Conservation (phyloP, 1,140 invertebrate genomes). For the Rhyzopertha dominica region DNA sequence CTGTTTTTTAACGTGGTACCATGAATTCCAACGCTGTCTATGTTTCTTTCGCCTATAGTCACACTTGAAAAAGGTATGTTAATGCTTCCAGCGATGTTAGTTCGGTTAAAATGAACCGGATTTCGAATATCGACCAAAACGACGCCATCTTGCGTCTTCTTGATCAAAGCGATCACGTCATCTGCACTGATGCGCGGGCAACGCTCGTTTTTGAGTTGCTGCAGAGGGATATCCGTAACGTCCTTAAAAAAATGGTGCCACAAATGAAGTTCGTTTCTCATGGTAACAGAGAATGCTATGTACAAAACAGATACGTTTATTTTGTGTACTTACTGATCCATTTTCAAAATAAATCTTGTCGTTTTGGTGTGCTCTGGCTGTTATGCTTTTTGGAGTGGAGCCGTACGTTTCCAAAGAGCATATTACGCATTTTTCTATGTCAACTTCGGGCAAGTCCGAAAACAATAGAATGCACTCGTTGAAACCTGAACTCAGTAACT, state of each 20-base stretch:
- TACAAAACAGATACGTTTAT: constrained; percentile 11
- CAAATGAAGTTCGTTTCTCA: constrained; percentile 13
- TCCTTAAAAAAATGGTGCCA: constrained; percentile 53
- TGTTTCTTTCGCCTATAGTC: constrained; percentile 58
- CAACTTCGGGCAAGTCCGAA: constrained; percentile 96
- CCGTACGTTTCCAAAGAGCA: constrained; percentile 84
- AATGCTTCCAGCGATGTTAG: constrained; percentile 70
- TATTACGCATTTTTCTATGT: constrained; percentile 88
- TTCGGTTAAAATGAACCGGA: constrained; percentile 67
- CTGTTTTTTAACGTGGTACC: constrained; percentile 53
- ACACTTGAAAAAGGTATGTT: constrained; percentile 81
- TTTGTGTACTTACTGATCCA: constrained; percentile 2
- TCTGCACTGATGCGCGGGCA: constrained; percentile 78
- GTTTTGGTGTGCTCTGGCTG: constrained; percentile 69
- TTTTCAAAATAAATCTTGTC: constrained; percentile 5
- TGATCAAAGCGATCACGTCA: constrained; percentile 72
- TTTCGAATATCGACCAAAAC: constrained; percentile 73
- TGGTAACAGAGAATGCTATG: too few relatives aligned
- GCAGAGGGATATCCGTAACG: constrained; percentile 61
- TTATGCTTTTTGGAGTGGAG: constrained; percentile 81
- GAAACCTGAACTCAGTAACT: constrained; percentile 83
- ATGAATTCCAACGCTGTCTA: constrained; percentile 59
- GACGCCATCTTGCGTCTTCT: constrained; percentile 60
- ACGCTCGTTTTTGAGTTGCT: constrained; percentile 65
- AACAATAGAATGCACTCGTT: constrained; percentile 97